phyloP scores from a whole-genome alignment of 2,797 vertebrate genomes.

The Atherinosoma microstoma region DNA sequence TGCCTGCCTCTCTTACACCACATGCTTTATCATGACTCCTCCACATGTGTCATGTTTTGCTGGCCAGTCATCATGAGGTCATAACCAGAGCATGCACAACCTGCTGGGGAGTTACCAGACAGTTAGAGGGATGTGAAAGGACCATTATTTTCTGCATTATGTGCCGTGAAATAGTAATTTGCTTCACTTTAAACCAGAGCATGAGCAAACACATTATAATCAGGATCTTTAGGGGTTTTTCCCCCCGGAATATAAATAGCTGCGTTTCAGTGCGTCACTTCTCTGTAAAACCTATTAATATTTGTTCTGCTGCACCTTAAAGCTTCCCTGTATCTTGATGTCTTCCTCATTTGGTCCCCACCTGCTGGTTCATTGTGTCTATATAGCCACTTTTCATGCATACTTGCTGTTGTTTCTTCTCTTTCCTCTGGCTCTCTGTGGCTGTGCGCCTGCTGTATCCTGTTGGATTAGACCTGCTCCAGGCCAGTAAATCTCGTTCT shows the following conservation, averaged over 20 bases:
- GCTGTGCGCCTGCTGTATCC: conserved; percentile 43
- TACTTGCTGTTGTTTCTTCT: conserved; percentile 31
- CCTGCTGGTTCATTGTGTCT: background rate
- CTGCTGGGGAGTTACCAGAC: background rate
- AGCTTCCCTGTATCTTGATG: conserved; percentile 11
- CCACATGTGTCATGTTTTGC: conserved; percentile 40
- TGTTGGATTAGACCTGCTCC: conserved; percentile 75
- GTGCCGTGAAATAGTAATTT: background rate
- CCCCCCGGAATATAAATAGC: background rate
- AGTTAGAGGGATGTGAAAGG: background rate
- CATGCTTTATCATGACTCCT: conserved; percentile 31
- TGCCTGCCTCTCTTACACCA: conserved; percentile 1
- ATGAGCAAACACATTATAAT: background rate
- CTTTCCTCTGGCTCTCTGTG: conserved; percentile 6
- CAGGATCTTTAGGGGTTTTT: background rate
- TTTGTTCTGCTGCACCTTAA: background rate
- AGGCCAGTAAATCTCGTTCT: conserved; percentile 74
- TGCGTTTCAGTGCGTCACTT: background rate
- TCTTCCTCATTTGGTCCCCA: conserved; percentile 24
- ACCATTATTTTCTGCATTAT: conserved; percentile 1
- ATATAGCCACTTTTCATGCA: background rate
- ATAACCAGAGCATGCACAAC: conserved; percentile 11
- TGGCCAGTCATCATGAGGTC: conserved; percentile 38
- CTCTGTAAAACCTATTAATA: background rate
- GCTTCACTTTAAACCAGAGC: background rate